Evolutionary conservation across 1,140 invertebrate species (phyloP), one percentile per base, ranked within the genome.

Genomic region (Calliopsis andreniformis): DNA sequence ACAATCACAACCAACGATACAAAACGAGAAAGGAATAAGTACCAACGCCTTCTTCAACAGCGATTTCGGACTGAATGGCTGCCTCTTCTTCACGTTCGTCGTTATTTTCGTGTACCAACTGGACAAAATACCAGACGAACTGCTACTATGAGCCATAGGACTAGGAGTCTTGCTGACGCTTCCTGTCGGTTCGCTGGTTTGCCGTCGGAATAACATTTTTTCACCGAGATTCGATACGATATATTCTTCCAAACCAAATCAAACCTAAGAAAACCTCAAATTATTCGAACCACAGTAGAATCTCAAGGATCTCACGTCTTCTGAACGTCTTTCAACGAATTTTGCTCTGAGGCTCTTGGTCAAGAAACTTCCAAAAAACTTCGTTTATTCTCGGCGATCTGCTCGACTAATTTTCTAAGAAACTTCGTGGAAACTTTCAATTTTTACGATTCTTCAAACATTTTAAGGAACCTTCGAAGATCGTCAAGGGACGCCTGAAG

Each of bases 21-120:
- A 47, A 23, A 75, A 42, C 32, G 32, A 72, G 63, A 16, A 49
- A 25, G 14, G 3, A 45, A 73, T 47, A 75, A 70, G 83, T 90
- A 92, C 91, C 91, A 91, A 76, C 67, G 90, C 83, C 76, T 88
- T 92, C 82, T 92, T 93, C 63, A 92, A 83, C 64, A 92, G 80
- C n/a, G 87, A 87, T 70, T 84, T 91, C 6, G 92, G 88, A 25
- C 91, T 91, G 61, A 92, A 89, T 66, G 88, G 82, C 58, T 92
- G 92, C 69, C 91, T 88, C 76, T 88, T 90, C 70, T 91, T 92
- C 32, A 93, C 91, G 80, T 91, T 93, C 10, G 87, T 88, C 25
- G 87, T 87, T 8, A 93, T 87, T 67, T 89, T 91, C 12, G 92
- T 87, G 82, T 93, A 93, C 93, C 93, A 93, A 39, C 89, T 92